Evolutionary conservation across 2,888 invertebrate species (phyloP).

Genomic region (Ophion obscuratus): DNA sequence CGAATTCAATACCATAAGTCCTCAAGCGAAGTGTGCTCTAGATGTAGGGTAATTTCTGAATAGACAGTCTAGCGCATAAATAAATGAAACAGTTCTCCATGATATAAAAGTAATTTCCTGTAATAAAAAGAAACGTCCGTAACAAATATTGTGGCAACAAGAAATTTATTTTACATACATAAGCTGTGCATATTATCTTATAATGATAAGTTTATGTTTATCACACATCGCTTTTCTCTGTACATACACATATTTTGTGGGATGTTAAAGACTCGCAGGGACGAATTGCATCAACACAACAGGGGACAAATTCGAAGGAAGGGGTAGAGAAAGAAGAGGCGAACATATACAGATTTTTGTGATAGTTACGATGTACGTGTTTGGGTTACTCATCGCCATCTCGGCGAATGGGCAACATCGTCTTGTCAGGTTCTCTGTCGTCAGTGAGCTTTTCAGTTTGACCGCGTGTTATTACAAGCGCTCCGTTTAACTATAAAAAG

Average conservation of each 20-base stretch:
- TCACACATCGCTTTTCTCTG: constrained; percentile 64
- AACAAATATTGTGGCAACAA: constrained; percentile 51
- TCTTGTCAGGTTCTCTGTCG: constrained; percentile 51
- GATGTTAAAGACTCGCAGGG: constrained; percentile 34
- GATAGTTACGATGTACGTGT: constrained; percentile 40
- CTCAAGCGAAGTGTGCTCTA: neutral
- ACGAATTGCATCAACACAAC: constrained; percentile 10
- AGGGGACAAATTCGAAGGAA: constrained; percentile 18
- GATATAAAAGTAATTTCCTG: constrained; percentile 42
- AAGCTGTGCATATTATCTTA: constrained; percentile 60
- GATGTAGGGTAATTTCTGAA: constrained; percentile 33
- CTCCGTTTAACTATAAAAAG: constrained; percentile 52
- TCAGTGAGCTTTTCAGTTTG: constrained; percentile 51
- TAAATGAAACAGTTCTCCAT: constrained; percentile 13
- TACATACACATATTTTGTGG: constrained; percentile 42
- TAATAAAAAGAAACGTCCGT: constrained; percentile 40
- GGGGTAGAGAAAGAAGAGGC: constrained; percentile 7
- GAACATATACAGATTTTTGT: constrained; percentile 42
- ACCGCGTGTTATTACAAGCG: constrained; percentile 47
- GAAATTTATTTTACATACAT: constrained; percentile 67
- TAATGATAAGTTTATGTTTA: constrained; percentile 48
- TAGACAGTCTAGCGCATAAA: constrained; percentile 18
- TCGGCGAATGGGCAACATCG: constrained; percentile 48
- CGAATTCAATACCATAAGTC: constrained; percentile 39
- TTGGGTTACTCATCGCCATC: constrained; percentile 31